Evolutionary conservation across 2,797 vertebrate genomes (phyloP).

Genomic region (Lepus oiostolus): DNA sequence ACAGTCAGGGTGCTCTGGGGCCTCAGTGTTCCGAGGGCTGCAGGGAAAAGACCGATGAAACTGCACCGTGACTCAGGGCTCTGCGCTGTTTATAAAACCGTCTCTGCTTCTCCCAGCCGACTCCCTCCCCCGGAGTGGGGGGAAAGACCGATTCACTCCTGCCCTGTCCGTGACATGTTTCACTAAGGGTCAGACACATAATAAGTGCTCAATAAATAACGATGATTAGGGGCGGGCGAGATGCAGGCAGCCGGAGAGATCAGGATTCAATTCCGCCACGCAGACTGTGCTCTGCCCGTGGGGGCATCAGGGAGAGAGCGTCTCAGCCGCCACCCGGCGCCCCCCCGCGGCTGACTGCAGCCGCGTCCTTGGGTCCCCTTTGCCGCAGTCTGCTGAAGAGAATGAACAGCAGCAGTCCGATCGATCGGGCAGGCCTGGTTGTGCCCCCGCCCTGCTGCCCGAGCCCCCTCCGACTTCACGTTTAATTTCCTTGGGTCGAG

Average conservation of each 20-base stretch:
- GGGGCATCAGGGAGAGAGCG: not conserved
- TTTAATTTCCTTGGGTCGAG: slow-evolving; percentile 85
- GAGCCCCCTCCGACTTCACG: slow-evolving; percentile 76
- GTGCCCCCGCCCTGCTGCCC: slow-evolving; percentile 83
- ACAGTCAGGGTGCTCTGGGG: fast-evolving
- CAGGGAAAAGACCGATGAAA: not conserved
- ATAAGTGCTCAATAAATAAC: slow-evolving; percentile 63
- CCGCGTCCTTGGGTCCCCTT: slow-evolving; percentile 64
- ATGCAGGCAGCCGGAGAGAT: not conserved
- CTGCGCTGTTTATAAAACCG: not conserved
- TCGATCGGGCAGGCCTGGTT: slow-evolving; percentile 75
- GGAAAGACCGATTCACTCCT: slow-evolving; percentile 6
- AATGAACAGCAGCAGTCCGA: slow-evolving; percentile 78
- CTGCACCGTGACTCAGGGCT: not conserved
- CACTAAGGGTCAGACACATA: slow-evolving; percentile 51
- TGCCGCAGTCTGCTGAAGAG: slow-evolving; percentile 81
- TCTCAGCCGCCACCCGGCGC: not conserved
- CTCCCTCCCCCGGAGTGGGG: not conserved
- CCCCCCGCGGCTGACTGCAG: not conserved
- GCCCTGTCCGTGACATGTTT: slow-evolving; percentile 43
- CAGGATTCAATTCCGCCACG: slow-evolving; percentile 46
- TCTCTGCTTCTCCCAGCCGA: not conserved
- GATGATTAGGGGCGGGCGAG: not conserved
- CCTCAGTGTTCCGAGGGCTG: fast-evolving
- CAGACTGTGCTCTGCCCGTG: slow-evolving; percentile 41